phyloP scores from a whole-genome alignment of 2,888 invertebrate genomes.

The Idaea dimidiata region DNA sequence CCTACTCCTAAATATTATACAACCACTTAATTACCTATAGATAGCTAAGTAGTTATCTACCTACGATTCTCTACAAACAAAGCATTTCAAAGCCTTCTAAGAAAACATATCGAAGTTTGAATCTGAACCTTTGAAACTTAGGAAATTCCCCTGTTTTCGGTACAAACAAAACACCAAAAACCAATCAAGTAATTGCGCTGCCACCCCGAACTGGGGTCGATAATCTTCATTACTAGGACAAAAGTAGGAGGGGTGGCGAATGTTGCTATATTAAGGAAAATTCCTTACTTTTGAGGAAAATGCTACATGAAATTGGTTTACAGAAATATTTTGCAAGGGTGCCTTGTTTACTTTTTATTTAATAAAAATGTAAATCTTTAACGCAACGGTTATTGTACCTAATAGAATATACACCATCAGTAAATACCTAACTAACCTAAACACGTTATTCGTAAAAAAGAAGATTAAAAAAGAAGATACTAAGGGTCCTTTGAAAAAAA shows the following conservation, averaged over 20 bases:
- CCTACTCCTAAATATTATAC: not conserved
- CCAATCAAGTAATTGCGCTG: constrained; percentile 74
- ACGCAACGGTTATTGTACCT: too few species aligned
- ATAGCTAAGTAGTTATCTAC: not conserved
- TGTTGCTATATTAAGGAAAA: constrained; percentile 26
- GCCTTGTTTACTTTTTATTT: too few species aligned
- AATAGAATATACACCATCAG: too few species aligned
- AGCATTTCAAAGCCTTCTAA: constrained; percentile 10
- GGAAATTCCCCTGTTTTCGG: not conserved
- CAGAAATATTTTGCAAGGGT: too few species aligned
- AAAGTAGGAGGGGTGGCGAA: constrained; percentile 32
- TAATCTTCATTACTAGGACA: constrained; percentile 57
- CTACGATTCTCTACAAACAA: constrained; percentile 6
- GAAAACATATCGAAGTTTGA: constrained; percentile 11
- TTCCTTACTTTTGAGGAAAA: constrained; percentile 26
- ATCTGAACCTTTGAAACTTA: constrained; percentile 19
- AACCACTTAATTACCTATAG: not conserved
- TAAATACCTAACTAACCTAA: too few species aligned
- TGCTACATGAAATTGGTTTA: too few species aligned
- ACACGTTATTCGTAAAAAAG: too few species aligned
- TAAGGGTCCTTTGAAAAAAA: too few species aligned
- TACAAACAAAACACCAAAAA: constrained; percentile 66
- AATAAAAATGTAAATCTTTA: too few species aligned
- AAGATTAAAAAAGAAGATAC: too few species aligned
- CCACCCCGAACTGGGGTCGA: constrained; percentile 42